phyloP scores from a whole-genome alignment of 1,140 invertebrate species.

The Hyles euphorbiae region DNA sequence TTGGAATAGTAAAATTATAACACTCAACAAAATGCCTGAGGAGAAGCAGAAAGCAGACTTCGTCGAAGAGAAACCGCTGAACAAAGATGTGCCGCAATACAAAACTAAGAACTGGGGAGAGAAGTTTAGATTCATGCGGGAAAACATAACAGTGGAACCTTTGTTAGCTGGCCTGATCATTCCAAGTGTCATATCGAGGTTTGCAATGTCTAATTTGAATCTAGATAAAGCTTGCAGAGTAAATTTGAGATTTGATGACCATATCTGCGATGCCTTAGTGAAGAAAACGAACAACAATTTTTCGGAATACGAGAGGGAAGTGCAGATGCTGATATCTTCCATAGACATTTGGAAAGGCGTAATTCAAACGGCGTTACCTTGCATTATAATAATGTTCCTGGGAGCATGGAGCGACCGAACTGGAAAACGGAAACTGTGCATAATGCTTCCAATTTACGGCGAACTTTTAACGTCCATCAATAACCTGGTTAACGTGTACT shows the following conservation, averaged over 20 bases:
- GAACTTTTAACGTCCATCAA: constrained; percentile 85
- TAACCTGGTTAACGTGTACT: constrained; percentile 86
- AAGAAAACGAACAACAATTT: constrained; percentile 63
- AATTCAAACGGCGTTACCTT: constrained; percentile 75
- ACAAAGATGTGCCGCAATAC: constrained; percentile 31
- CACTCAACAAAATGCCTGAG: constrained; percentile 41
- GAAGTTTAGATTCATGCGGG: constrained; percentile 46
- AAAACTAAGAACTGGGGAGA: constrained; percentile 47
- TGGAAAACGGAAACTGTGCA: constrained; percentile 86
- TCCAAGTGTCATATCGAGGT: constrained; percentile 74
- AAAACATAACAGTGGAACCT: constrained; percentile 77
- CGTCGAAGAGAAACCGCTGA: constrained; percentile 55
- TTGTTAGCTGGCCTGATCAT: constrained; percentile 75
- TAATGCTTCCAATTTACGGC: constrained; percentile 87
- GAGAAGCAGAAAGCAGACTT: constrained; percentile 37
- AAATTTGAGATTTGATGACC: constrained; percentile 70
- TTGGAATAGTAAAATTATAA: neutral
- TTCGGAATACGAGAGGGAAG: constrained; percentile 65
- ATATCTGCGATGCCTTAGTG: constrained; percentile 74
- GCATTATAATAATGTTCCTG: constrained; percentile 77
- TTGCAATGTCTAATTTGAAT: constrained; percentile 77
- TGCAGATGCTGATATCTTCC: constrained; percentile 75
- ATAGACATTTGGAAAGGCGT: constrained; percentile 76
- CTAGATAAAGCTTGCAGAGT: constrained; percentile 79
- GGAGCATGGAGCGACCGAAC: constrained; percentile 81